Evolutionary conservation across 2,113 vertebrate species (phyloP).

Genomic region (Cyrtonyx montezumae): DNA sequence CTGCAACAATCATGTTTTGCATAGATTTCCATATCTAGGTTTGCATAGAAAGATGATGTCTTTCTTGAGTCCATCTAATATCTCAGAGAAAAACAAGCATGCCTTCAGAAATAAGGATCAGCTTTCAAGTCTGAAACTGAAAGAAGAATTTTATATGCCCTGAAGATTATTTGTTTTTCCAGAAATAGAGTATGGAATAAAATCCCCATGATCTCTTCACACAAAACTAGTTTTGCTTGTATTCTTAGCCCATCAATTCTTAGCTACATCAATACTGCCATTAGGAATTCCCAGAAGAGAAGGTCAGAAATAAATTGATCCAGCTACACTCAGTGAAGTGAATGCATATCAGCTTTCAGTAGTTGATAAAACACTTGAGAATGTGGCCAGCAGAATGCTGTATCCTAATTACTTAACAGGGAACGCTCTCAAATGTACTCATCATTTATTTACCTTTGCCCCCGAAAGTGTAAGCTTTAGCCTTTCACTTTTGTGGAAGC

Average conservation of each 20-base stretch:
- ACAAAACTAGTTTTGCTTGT: not conserved
- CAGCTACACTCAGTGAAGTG: not conserved
- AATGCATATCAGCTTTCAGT: not conserved
- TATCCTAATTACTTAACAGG: not conserved
- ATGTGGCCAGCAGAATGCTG: not conserved
- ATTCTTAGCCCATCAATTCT: not conserved
- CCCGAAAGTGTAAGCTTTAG: not conserved
- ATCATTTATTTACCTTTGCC: not conserved
- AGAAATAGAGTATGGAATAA: not conserved
- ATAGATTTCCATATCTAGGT: not conserved
- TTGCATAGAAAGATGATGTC: not conserved
- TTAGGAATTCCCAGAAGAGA: not conserved
- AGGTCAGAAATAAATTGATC: not conserved
- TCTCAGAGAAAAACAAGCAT: not conserved
- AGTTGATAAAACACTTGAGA: not conserved
- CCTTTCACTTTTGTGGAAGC: not conserved
- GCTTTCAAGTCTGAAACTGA: not conserved
- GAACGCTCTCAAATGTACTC: not conserved
- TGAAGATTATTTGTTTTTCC: not conserved
- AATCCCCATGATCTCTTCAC: not conserved
- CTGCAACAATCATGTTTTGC: not conserved
- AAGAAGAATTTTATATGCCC: not conserved
- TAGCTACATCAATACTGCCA: not conserved
- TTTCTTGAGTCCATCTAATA: not conserved
- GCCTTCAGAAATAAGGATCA: not conserved